Evolutionary conservation across 2,113 vertebrate species (phyloP).

Genomic region (Periophthalmodon schlosseri): DNA sequence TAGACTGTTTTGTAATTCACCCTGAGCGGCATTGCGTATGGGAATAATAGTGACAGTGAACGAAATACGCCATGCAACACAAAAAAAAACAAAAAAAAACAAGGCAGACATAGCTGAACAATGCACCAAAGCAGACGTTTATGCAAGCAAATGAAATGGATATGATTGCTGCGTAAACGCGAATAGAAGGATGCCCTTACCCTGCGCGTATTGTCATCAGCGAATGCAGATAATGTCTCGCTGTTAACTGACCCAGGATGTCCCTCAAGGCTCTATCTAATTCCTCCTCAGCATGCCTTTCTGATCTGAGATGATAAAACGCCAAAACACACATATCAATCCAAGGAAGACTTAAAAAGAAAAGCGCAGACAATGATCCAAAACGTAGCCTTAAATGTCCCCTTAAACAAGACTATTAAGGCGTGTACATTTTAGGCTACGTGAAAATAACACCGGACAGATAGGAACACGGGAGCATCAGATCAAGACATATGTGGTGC

Average conservation of each 20-base stretch:
- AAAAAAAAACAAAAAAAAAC: background rate
- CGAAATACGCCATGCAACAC: constrained; percentile 32
- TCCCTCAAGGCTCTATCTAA: constrained; percentile 95
- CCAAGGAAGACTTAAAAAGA: constrained; percentile 20
- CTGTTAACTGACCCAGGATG: constrained; percentile 91
- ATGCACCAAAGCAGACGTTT: constrained; percentile 47
- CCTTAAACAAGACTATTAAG: constrained; percentile 8
- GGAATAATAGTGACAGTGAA: constrained; percentile 14
- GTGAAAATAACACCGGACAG: constrained; percentile 68
- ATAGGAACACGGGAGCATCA: constrained; percentile 62
- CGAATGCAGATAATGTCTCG: constrained; percentile 92
- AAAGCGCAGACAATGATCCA: constrained; percentile 11
- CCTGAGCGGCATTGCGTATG: constrained; percentile 17
- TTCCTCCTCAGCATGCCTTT: constrained; percentile 88
- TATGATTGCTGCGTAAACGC: constrained; percentile 70
- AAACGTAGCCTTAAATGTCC: constrained; percentile 66
- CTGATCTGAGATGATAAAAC: constrained; percentile 82
- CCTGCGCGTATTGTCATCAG: constrained; percentile 90
- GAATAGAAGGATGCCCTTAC: constrained; percentile 84
- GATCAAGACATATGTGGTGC: constrained; percentile 39
- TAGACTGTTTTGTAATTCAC: constrained; percentile 4
- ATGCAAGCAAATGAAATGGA: constrained; percentile 26
- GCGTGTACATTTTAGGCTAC: constrained; percentile 61
- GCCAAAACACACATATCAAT: constrained; percentile 77
- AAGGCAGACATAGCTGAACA: constrained; percentile 31